Evolutionary conservation across 2,113 vertebrate species (phyloP).

Genomic region (Helogale parvula): DNA sequence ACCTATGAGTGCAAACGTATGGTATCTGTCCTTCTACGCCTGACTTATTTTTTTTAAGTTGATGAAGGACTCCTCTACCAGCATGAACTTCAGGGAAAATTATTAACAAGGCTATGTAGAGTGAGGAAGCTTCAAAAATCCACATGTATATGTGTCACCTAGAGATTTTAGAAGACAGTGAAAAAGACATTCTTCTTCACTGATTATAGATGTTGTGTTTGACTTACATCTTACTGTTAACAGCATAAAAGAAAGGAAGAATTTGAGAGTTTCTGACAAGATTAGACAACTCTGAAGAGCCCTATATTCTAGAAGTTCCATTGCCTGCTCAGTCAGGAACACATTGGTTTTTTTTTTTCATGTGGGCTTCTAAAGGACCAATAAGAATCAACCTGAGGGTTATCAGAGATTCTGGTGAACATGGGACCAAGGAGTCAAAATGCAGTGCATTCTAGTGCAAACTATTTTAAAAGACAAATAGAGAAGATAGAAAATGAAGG

Average conservation of each 20-base stretch:
- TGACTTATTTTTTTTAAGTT: background rate
- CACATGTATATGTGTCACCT: conserved; percentile 48
- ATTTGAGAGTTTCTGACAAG: conserved; percentile 53
- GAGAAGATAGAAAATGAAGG: background rate
- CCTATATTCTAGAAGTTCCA: background rate
- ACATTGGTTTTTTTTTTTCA: background rate
- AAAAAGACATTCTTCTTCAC: background rate
- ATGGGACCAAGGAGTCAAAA: background rate
- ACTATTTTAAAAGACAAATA: background rate
- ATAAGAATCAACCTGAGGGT: background rate
- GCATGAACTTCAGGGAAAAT: conserved; percentile 65
- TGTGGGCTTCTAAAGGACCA: conserved; percentile 37
- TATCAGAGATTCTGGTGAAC: background rate
- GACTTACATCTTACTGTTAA: conserved; percentile 48
- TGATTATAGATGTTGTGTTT: conserved; percentile 30
- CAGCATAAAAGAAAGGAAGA: conserved; percentile 52
- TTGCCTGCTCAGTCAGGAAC: background rate
- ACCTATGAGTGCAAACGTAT: too few relatives aligned
- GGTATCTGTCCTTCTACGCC: too few relatives aligned
- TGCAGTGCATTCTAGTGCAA: background rate
- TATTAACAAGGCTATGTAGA: background rate
- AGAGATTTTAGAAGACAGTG: background rate
- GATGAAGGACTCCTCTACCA: conserved; percentile 44
- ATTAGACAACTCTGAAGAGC: conserved; percentile 62
- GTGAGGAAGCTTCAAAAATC: conserved; percentile 6